Base-by-base conservation (phyloP, 1,140 invertebrate species). In the Ladona fulva region DNA sequence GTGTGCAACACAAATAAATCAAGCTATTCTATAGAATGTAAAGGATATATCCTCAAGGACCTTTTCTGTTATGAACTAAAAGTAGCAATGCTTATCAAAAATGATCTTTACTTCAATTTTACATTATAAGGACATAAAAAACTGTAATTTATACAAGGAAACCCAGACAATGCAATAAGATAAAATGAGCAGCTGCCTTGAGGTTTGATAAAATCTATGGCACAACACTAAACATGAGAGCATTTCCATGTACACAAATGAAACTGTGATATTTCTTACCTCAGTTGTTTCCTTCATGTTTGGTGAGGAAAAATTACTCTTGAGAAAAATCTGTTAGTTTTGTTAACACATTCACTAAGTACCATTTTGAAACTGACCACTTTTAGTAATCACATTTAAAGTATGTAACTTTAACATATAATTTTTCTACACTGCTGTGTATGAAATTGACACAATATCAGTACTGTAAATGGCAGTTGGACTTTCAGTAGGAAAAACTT, bases 41-140 rank as follows among this genome's bases (percentile, higher is more conserved):
- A 37, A 37, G 29, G 29, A 37, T 37, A 37, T 37, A 37, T 8
- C 29, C 29, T 37, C 29, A 37, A 37, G 52, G 52, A 66, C 14
- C 14, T 66, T 66, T 19, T 3, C 52, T 66, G 14, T 22, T 12
- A 22, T 16, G n/a, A 66, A 66, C 52, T 22, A 66, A 66, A 66
- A 66, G 52, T 37, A 37, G 29, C 8, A 66, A 16, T 66, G 52
- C 52, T 66, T 66, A 66, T 66, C 29, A 66, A 66, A 66, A 66
- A 66, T 66, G 52, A 66, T 66, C 52, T 66, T 66, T 66, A 66
- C 52, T 66, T 66, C 52, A n/a, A n/a, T n/a, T n/a, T n/a, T n/a
- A n/a, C n/a, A n/a, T n/a, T n/a, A n/a, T n/a, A n/a, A n/a, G n/a
- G n/a, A n/a, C 52, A 66, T 66, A 66, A 66, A 66, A 66, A 66